These are phyloP conservation scores for Sylvia atricapilla DNA, from an alignment of 2,113 vertebrate species.

Conservation along the genomic window DNA sequence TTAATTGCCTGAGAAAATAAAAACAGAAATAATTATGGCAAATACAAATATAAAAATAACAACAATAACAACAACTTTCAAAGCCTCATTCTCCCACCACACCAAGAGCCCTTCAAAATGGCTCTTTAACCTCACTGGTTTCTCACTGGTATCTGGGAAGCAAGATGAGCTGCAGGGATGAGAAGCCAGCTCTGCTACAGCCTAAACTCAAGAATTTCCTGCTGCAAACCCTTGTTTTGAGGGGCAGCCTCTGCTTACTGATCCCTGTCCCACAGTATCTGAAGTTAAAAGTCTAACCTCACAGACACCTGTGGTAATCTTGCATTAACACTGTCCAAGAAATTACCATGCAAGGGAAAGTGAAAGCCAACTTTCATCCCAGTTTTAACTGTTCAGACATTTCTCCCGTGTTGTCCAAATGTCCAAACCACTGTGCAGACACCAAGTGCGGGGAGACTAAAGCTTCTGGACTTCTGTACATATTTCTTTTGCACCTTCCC, in stretches of 20 bases:
- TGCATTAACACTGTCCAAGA: fast-evolving
- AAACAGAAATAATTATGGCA: background rate
- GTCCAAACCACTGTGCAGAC: background rate
- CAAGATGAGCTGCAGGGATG: background rate
- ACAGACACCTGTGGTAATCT: background rate
- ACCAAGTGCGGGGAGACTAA: background rate
- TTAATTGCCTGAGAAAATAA: background rate
- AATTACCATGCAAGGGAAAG: background rate
- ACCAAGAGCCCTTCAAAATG: background rate
- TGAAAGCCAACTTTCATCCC: background rate
- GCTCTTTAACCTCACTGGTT: background rate
- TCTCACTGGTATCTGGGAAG: background rate
- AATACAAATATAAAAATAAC: background rate
- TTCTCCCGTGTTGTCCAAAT: background rate
- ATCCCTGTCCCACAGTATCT: background rate
- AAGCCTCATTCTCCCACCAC: background rate
- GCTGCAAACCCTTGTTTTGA: background rate
- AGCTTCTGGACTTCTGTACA: background rate
- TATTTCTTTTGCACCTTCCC: background rate
- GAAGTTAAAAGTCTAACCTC: background rate
- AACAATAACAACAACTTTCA: background rate
- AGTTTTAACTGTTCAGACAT: background rate
- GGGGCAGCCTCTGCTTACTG: background rate
- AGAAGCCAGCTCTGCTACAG: fast-evolving
- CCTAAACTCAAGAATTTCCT: background rate